phyloP scores from a whole-genome alignment of 1,140 invertebrate genomes.

The Batillaria attramentaria region DNA sequence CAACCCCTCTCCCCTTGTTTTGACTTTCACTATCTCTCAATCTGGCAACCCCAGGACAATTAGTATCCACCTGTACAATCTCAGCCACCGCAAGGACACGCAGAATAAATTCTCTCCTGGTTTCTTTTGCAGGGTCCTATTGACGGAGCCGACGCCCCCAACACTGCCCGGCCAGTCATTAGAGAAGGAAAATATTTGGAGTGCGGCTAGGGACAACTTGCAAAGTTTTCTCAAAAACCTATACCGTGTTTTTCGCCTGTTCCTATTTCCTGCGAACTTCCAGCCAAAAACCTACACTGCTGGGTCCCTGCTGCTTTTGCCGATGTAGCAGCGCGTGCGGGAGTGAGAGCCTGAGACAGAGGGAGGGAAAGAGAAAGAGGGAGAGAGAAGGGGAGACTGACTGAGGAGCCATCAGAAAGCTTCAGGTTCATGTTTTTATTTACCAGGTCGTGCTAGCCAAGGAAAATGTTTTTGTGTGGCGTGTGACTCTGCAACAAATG shows the following conservation, averaged over 20 bases:
- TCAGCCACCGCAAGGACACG: background rate
- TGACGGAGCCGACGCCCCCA: background rate
- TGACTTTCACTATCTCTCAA: too few relatives aligned
- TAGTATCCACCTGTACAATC: background rate
- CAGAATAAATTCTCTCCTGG: background rate
- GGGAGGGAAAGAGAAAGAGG: background rate
- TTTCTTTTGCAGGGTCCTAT: background rate
- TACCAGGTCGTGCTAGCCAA: background rate
- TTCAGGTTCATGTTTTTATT: background rate
- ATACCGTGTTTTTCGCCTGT: background rate
- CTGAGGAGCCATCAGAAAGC: too few relatives aligned
- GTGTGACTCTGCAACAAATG: too few relatives aligned
- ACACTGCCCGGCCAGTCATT: background rate
- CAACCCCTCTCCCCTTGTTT: too few relatives aligned
- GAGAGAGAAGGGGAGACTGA: background rate
- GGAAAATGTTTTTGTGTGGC: background rate
- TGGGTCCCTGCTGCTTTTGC: background rate
- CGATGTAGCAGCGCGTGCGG: background rate
- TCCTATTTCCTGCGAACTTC: background rate
- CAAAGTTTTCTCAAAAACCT: constrained; percentile 8
- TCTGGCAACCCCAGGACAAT: too few relatives aligned
- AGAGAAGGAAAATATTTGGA: constrained; percentile 7
- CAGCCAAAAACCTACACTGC: background rate
- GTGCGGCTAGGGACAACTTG: background rate
- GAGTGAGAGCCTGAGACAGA: background rate